A percentile compares a stretch with the other conserved stretches of the same genome.
Evolutionary conservation across 2,797 vertebrate genomes (phyloP).

Genomic region (Aselliscus stoliczkanus): DNA sequence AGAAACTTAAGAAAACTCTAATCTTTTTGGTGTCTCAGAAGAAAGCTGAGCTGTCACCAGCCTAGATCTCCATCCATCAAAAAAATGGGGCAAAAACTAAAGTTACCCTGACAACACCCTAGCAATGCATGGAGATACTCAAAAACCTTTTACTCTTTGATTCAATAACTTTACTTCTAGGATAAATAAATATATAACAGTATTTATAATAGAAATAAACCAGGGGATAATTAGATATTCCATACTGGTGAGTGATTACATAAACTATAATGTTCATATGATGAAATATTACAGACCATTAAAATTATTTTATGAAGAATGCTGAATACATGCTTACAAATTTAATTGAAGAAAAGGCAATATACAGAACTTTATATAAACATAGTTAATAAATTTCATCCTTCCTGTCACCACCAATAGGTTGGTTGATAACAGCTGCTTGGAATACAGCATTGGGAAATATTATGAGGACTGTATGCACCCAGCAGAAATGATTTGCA

Average conservation of each 20-base stretch:
- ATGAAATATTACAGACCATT: not conserved
- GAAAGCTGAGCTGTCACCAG: not conserved
- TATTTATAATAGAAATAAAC: conserved; percentile 8
- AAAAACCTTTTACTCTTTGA: not conserved
- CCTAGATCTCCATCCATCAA: not conserved
- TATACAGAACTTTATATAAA: not conserved
- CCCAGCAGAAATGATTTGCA: not conserved
- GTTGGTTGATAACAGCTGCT: not conserved
- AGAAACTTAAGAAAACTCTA: not conserved
- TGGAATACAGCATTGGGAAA: not conserved
- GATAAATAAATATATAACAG: not conserved
- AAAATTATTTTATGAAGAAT: conserved; percentile 13
- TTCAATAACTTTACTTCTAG: not conserved
- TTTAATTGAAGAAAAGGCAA: not conserved
- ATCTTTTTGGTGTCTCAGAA: not conserved
- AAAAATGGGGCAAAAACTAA: not conserved
- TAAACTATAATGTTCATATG: not conserved
- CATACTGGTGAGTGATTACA: not conserved
- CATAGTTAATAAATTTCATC: not conserved
- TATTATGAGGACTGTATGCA: not conserved
- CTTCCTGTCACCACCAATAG: not conserved
- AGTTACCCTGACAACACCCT: not conserved
- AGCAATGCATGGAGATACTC: not conserved
- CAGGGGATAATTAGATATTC: not conserved
- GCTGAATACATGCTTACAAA: not conserved